Evolutionary conservation across 2,113 vertebrate species (phyloP), one percentile per base, ranked within the genome.

Genomic region (Hyperoodon ampullatus): DNA sequence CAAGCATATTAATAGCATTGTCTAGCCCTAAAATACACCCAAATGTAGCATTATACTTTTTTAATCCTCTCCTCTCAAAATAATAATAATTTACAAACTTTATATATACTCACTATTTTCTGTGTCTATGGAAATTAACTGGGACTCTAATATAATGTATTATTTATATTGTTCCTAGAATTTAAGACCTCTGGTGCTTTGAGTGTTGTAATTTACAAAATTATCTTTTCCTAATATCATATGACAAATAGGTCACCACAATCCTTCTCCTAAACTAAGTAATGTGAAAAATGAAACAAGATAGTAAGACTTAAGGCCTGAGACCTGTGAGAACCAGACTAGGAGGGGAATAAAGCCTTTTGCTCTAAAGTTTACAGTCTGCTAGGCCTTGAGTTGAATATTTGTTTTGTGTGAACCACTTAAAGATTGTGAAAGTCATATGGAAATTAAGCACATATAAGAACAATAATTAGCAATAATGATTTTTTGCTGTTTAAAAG

Each of bases 271-370:
- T 95, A 89, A 97, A 94, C 75, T 61, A 96, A 88, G 55, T 97
- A 93, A 85, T 61, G 55, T 97, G 84, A 96, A 90, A 97, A 97
- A 92, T 90, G 50, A 95, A 97, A 50, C 35, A 90, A 35, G 35
- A 66, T 35, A 53, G 11, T 68, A 88, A 60, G 72, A 81, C 33
- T 14, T 58, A 84, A 87, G 78, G 61, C n/a, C 28, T 65, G 18
- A 39, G 28, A 86, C 30, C 8, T 42, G n/a, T 15, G 9, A 42
- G 77, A 94, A 70, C 4, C 28, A 66, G 33, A 71, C 6, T 60
- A 35, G 30, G 19, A 93, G 8, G 5, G 19, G 15, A 60, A 68
- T 8, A 6, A 80, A 26, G 21, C 19, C 12, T 70, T 90, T 63
- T 74, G 18, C 33, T 93, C 9, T 75, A 33, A 80, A 92, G 4